A percentile compares a stretch with the other conserved stretches of the same genome.
These are phyloP conservation scores for Cygnus buccinator DNA, from an alignment of 2,113 vertebrate genomes.

Conservation along the genomic window DNA sequence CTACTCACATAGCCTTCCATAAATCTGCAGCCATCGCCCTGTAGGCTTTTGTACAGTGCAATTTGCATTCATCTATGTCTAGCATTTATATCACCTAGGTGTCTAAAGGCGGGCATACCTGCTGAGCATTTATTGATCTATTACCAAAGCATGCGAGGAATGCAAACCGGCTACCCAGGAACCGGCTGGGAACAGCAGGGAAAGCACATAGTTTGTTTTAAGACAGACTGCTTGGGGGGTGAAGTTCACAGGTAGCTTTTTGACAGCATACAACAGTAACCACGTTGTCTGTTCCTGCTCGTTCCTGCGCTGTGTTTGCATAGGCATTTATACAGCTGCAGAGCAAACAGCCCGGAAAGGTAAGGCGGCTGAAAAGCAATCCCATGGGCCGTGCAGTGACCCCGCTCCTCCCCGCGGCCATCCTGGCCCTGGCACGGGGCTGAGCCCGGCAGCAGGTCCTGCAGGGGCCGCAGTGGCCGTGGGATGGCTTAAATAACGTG, in stretches of 20 bases:
- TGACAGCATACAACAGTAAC: neutral
- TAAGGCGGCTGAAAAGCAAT: neutral
- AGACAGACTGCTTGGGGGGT: neutral
- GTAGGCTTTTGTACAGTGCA: neutral
- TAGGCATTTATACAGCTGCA: neutral
- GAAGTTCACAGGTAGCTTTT: neutral
- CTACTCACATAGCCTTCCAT: neutral
- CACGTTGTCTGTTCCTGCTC: neutral
- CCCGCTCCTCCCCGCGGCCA: neutral
- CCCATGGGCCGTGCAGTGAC: too few species aligned
- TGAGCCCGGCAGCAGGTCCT: accelerated
- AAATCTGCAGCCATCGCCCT: neutral
- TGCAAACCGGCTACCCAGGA: neutral
- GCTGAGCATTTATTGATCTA: neutral
- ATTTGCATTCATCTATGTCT: neutral
- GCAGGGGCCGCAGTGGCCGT: accelerated
- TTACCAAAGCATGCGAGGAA: slow-evolving; percentile 5
- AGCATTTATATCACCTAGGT: neutral
- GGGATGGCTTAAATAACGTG: too few species aligned
- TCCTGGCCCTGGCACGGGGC: neutral
- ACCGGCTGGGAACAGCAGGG: neutral
- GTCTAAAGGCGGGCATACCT: neutral
- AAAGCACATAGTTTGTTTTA: neutral
- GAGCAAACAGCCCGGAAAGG: neutral
- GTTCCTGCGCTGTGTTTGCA: neutral